phyloP scores from a whole-genome alignment of 2,888 invertebrate species.

The Tigriopus californicus region DNA sequence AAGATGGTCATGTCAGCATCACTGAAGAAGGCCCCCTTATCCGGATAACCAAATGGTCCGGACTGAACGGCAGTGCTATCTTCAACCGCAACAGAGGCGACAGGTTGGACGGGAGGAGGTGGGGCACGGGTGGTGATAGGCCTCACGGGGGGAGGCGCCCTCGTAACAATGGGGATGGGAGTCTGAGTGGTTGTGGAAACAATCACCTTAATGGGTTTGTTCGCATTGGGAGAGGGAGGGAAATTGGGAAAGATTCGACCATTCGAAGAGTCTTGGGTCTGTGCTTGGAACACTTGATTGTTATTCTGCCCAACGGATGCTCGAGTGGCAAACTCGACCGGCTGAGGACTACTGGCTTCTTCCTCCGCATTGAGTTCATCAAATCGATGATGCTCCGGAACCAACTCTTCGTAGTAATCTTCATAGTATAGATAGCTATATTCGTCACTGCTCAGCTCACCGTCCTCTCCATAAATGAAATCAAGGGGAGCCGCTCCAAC shows the following conservation, averaged over 20 bases:
- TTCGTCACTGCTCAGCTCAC: slow-evolving; percentile 3
- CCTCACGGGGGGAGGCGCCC: not conserved
- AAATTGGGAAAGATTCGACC: not conserved
- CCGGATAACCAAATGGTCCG: slow-evolving; percentile 14
- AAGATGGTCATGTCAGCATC: slow-evolving; percentile 1
- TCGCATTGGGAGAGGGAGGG: not conserved
- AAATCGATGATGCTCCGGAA: slow-evolving; percentile 14
- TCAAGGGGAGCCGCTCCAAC: not conserved
- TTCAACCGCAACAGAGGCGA: not conserved
- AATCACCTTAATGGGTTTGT: not conserved
- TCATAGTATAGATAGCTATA: slow-evolving; percentile 14
- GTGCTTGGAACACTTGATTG: not conserved
- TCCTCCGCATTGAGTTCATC: not conserved
- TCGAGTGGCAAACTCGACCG: not conserved
- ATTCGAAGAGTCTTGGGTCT: not conserved
- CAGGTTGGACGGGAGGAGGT: not conserved
- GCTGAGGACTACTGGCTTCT: not conserved
- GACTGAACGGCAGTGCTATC: not conserved
- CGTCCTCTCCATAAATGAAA: not conserved
- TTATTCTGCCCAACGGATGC: not conserved
- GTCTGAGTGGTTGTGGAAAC: not conserved
- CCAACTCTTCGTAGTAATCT: slow-evolving; percentile 14
- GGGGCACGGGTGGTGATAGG: not conserved
- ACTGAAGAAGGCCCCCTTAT: slow-evolving; percentile 12
- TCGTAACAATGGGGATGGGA: not conserved